Percentiles rank a stretch among this genome's conserved stretches.
Evolutionary conservation across 1,140 invertebrate genomes (phyloP).

Genomic region (Chymomyza costata): DNA sequence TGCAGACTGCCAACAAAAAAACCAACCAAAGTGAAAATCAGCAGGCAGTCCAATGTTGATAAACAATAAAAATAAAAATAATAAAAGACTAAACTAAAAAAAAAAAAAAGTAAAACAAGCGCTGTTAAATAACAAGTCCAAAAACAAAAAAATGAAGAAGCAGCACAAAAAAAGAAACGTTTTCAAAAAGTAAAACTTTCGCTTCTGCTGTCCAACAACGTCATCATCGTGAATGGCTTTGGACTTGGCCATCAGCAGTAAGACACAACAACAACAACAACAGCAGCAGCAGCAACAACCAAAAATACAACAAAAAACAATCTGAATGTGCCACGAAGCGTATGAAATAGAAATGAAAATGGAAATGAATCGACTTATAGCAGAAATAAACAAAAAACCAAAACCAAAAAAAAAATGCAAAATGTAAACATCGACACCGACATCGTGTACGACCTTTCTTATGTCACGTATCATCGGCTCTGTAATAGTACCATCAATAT

Average conservation of each 20-base stretch:
- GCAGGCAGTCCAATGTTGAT: no score
- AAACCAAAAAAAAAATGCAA: no score
- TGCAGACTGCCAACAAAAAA: neutral
- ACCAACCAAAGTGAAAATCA: constrained; percentile 41
- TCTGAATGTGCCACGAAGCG: neutral
- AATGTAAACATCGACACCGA: no score
- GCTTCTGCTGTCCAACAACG: no score
- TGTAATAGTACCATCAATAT: no score
- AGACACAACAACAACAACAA: constrained; percentile 4
- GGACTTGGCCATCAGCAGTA: constrained; percentile 54
- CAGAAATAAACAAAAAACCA: no score
- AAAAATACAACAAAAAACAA: constrained; percentile 16
- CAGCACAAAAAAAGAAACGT: constrained; percentile 21
- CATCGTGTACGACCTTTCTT: constrained; percentile 62
- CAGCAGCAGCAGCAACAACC: constrained; percentile 4
- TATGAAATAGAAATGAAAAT: constrained; percentile 19
- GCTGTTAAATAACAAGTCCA: constrained; percentile 58
- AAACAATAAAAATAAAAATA: no score
- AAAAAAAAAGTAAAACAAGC: constrained; percentile 17
- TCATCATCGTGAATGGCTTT: constrained; percentile 34
- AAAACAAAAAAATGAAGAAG: constrained; percentile 8
- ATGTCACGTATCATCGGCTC: constrained; percentile 64
- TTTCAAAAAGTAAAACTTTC: no score
- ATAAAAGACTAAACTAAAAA: no score
- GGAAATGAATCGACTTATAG: constrained; percentile 36